These are phyloP conservation scores for Phengaris arion DNA, from an alignment of 2,888 invertebrate genomes.

Conservation along the genomic window DNA sequence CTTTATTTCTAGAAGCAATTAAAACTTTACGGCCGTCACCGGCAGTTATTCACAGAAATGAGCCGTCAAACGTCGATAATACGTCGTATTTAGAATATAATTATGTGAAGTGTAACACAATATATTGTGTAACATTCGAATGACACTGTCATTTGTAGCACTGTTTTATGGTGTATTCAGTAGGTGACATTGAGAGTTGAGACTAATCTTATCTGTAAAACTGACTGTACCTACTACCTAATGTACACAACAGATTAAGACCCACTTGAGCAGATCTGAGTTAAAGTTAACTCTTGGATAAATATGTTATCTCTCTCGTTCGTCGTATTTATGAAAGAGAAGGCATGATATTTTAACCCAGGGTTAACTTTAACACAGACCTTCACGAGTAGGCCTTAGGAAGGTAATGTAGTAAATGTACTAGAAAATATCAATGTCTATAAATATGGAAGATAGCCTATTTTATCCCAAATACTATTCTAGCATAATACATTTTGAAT, in stretches of 20 bases:
- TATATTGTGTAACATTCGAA: background rate
- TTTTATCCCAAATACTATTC: background rate
- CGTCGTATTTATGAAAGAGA: no score
- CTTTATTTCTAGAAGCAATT: slow-evolving; percentile 4
- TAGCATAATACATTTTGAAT: slow-evolving; percentile 11
- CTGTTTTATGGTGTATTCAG: slow-evolving; percentile 14
- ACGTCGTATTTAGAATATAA: background rate
- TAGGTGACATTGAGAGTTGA: slow-evolving; percentile 27
- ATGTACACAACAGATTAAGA: background rate
- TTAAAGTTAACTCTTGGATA: background rate
- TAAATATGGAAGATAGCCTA: slow-evolving; percentile 11
- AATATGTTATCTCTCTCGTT: no score
- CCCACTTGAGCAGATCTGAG: background rate
- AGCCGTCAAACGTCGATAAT: slow-evolving; percentile 4
- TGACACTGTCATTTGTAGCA: background rate
- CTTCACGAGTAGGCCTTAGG: no score
- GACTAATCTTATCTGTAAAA: background rate
- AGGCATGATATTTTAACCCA: no score
- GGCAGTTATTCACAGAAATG: background rate
- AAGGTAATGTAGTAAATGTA: no score
- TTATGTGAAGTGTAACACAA: background rate
- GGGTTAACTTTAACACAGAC: no score
- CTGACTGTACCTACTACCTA: background rate
- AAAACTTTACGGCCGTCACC: slow-evolving; percentile 8
- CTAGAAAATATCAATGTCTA: slow-evolving; percentile 4